Evolutionary conservation across 2,797 vertebrate genomes (phyloP).

Genomic region (Mormyrus hasselquistii): DNA sequence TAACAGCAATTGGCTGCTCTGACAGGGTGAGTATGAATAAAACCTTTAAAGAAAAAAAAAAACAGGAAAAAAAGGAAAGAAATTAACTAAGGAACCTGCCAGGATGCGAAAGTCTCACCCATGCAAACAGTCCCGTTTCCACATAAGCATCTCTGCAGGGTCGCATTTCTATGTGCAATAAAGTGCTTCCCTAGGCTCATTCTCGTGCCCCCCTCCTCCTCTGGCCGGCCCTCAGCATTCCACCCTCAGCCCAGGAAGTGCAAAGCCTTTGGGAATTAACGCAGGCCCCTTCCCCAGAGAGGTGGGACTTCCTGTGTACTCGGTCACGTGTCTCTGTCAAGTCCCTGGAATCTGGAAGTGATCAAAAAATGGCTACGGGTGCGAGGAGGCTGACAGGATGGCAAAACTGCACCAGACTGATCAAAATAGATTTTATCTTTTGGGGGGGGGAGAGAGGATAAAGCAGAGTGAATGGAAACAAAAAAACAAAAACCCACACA

Average conservation of each 20-base stretch:
- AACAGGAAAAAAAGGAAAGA: background rate
- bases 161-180: slow-evolving; percentile 12
- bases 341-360: background rate
- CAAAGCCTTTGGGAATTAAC: slow-evolving; percentile 41
- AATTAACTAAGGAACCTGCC: background rate
- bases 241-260: slow-evolving; percentile 30
- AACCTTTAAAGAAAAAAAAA: background rate
- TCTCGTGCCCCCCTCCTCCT: background rate
- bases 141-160: background rate
- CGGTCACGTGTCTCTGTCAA: background rate
- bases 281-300: slow-evolving; percentile 6
- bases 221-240: background rate
- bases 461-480: slow-evolving; percentile 55
- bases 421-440: slow-evolving; percentile 2
- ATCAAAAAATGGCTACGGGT: background rate
- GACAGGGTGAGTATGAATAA: background rate
- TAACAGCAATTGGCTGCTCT: background rate
- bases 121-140: background rate
- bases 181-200: slow-evolving; percentile 19
- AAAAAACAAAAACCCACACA: slow-evolving; percentile 30
- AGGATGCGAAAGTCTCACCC: background rate
- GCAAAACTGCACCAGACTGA: slow-evolving; percentile 21
- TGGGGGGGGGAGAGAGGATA: background rate
- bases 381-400: background rate
- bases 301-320: slow-evolving; percentile 13